Percentiles rank a stretch among this genome's conserved stretches.
phyloP scores from a whole-genome alignment of 30 jellyfish, hydroid and myxozoan species.

The Cassiopea xamachana region DNA sequence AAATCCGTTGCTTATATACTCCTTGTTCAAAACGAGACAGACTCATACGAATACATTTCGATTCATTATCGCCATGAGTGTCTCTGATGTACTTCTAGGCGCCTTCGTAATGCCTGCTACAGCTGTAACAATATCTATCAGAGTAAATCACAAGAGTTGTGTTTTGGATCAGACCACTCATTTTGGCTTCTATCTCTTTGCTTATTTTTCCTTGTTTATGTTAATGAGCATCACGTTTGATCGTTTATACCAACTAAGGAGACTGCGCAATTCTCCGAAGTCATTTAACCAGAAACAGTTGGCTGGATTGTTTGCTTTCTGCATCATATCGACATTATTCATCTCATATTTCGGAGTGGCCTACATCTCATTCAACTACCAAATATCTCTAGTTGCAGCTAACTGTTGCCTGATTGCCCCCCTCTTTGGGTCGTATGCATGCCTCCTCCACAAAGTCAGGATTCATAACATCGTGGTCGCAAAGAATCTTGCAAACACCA shows the following conservation, averaged over 20 bases:
- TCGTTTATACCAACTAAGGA: constrained; percentile 39
- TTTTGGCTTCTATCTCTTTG: constrained; percentile 29
- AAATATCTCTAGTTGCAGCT: background rate
- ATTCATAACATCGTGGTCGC: constrained; percentile 30
- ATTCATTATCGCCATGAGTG: constrained; percentile 42
- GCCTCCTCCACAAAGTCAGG: constrained; percentile 46
- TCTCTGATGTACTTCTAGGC: constrained; percentile 44
- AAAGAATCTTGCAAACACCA: constrained; percentile 35
- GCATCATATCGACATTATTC: constrained; percentile 5
- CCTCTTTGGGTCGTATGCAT: constrained; percentile 23
- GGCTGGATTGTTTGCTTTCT: background rate
- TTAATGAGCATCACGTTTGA: constrained; percentile 43
- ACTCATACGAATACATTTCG: constrained; percentile 41
- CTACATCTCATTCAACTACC: constrained; percentile 37
- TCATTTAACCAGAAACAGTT: background rate
- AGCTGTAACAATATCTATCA: constrained; percentile 16
- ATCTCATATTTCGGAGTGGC: constrained; percentile 23
- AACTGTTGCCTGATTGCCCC: constrained; percentile 25
- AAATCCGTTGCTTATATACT: constrained; percentile 35
- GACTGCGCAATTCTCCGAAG: constrained; percentile 21
- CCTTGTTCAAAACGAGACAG: constrained; percentile 50
- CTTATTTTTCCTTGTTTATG: constrained; percentile 53
- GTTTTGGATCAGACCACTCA: constrained; percentile 38
- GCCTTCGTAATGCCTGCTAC: constrained; percentile 47
- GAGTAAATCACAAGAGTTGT: constrained; percentile 32